Evolutionary conservation across 2,888 invertebrate species (phyloP).

Genomic region (Nemotelus pantherinus): DNA sequence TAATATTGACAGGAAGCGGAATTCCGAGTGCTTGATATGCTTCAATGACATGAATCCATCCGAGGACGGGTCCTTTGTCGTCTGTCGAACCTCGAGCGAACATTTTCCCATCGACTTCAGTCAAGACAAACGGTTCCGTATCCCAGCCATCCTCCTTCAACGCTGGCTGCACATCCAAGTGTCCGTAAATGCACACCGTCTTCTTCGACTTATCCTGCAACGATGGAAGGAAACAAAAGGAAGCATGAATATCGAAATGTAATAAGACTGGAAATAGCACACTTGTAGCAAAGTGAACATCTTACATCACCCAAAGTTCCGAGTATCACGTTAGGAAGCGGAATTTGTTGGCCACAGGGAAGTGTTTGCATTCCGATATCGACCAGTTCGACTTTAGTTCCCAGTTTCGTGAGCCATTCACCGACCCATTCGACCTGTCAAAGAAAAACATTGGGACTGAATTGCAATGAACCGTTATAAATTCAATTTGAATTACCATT

Average conservation of each 20-base stretch:
- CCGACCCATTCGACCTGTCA: slow-evolving; percentile 76
- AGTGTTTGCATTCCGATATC: slow-evolving; percentile 82
- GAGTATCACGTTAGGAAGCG: slow-evolving; percentile 86
- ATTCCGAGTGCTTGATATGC: slow-evolving; percentile 79
- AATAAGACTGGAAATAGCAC: background rate
- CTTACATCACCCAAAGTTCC: slow-evolving; percentile 78
- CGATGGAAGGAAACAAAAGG: background rate
- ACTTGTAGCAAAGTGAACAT: slow-evolving; percentile 47
- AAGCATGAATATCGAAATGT: background rate
- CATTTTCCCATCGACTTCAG: slow-evolving; percentile 87
- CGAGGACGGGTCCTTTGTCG: slow-evolving; percentile 94
- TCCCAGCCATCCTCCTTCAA: slow-evolving; percentile 93
- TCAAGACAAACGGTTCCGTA: slow-evolving; percentile 91
- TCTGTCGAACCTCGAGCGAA: slow-evolving; percentile 93
- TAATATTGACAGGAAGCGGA: slow-evolving; percentile 77
- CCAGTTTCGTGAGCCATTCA: slow-evolving; percentile 74
- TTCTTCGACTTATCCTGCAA: slow-evolving; percentile 82
- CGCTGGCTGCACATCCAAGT: slow-evolving; percentile 98
- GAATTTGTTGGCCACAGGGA: slow-evolving; percentile 75
- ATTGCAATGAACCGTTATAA: background rate
- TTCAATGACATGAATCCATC: slow-evolving; percentile 95
- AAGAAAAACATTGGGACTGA: no score
- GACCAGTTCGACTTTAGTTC: slow-evolving; percentile 75
- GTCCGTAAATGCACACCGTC: slow-evolving; percentile 94
- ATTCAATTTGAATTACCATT: slow-evolving; percentile 68